Conservation (phyloP, 2,113 vertebrate genomes). For the Thalassoma bifasciatum region DNA sequence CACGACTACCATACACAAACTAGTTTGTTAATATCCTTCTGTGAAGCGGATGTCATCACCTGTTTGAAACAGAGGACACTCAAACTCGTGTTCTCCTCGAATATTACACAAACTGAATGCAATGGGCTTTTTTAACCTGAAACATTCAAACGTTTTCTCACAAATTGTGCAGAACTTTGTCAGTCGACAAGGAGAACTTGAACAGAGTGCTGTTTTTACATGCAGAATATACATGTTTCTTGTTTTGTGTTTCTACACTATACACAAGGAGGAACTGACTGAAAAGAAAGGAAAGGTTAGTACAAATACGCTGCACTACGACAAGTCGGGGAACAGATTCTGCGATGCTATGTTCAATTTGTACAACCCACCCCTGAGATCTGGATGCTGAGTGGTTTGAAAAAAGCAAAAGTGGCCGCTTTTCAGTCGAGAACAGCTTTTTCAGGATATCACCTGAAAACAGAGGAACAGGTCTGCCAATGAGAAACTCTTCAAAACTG, state of each 20-base stretch:
- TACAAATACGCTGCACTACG: constrained; percentile 68
- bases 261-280: constrained; percentile 62
- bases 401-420: constrained; percentile 29
- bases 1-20: constrained; percentile 68
- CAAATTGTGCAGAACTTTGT: constrained; percentile 66
- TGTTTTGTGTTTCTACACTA: constrained; percentile 70
- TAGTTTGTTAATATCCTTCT: constrained; percentile 57
- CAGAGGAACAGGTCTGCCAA: too few species aligned
- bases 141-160: constrained; percentile 51
- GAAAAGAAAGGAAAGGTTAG: constrained; percentile 51
- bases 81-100: constrained; percentile 24
- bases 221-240: constrained; percentile 71
- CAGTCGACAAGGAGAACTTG: constrained; percentile 60
- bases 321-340: constrained; percentile 43
- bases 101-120: constrained; percentile 50
- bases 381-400: constrained; percentile 59
- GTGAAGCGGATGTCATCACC: constrained; percentile 37
- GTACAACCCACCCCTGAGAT: constrained; percentile 71
- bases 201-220: constrained; percentile 72
- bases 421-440: background rate
- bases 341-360: constrained; percentile 42
- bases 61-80: constrained; percentile 32
- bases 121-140: constrained; percentile 51
- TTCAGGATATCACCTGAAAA: background rate
- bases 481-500: constrained; percentile 15